Evolutionary conservation across 1,140 invertebrate species (phyloP).

Genomic region (Scaptomyza montana): DNA sequence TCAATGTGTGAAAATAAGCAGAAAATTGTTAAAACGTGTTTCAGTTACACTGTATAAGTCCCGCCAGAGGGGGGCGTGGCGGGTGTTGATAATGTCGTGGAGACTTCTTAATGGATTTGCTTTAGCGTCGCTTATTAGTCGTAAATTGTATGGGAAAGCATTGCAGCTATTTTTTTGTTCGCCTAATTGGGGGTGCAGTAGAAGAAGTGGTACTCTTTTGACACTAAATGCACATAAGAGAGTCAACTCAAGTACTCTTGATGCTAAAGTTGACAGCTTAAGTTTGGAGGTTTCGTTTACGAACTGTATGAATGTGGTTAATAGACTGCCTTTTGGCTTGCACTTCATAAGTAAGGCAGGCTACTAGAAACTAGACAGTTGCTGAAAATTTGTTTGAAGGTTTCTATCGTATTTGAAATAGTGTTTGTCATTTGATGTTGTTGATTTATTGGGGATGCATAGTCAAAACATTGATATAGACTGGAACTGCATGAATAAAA

Average conservation of each 20-base stretch:
- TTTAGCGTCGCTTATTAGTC: conserved; percentile 44
- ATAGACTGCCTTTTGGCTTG: neutral
- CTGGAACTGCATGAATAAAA: neutral
- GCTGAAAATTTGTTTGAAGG: neutral
- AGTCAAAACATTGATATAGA: neutral
- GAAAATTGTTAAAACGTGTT: conserved; percentile 75
- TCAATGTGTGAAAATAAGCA: conserved; percentile 65
- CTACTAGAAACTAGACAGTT: neutral
- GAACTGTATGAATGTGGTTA: conserved; percentile 17
- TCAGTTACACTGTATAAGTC: conserved; percentile 42
- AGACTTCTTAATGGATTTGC: conserved; percentile 71
- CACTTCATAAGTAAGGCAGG: neutral
- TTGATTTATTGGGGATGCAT: neutral
- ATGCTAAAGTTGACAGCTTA: conserved; percentile 2
- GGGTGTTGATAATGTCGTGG: conserved; percentile 22
- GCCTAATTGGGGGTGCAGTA: conserved; percentile 46
- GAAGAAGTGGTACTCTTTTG: conserved; percentile 24
- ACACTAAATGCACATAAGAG: conserved; percentile 30
- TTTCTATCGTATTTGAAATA: neutral
- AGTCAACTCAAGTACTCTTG: conserved; percentile 6
- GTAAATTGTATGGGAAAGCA: conserved; percentile 47
- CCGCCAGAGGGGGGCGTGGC: neutral
- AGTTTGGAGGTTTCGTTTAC: neutral
- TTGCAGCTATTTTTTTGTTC: conserved; percentile 25
- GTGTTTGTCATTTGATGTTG: conserved; percentile 8